Conservation (phyloP, 2,888 invertebrate species). For the Fragum sueziense region DNA sequence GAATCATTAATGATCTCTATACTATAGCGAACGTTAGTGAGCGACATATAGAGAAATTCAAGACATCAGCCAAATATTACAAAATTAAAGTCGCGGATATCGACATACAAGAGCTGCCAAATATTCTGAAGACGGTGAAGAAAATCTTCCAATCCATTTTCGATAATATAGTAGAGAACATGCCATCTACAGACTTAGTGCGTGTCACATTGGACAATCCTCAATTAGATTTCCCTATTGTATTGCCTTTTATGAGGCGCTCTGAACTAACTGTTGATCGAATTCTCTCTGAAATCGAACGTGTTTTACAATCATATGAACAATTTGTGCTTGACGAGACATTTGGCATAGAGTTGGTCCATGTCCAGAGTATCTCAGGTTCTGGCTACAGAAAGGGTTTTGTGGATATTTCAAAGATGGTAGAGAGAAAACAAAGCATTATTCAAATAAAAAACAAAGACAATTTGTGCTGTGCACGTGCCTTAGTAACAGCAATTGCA, state of each 20-base stretch:
- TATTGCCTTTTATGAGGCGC: slow-evolving; percentile 38
- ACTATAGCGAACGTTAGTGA: slow-evolving; percentile 21
- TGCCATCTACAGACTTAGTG: slow-evolving; percentile 43
- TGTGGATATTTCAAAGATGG: slow-evolving; percentile 32
- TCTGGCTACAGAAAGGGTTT: slow-evolving; percentile 13
- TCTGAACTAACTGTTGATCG: slow-evolving; percentile 37
- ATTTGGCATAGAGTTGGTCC: slow-evolving; percentile 42
- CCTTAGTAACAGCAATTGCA: slow-evolving; percentile 55
- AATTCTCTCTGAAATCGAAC: slow-evolving; percentile 47
- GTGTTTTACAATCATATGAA: slow-evolving; percentile 50
- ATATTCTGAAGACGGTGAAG: slow-evolving; percentile 37
- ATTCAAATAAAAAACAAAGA: slow-evolving; percentile 51
- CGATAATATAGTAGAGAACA: slow-evolving; percentile 16
- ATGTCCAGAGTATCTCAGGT: slow-evolving; percentile 14
- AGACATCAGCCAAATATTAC: slow-evolving; percentile 27
- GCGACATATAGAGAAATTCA: slow-evolving; percentile 35
- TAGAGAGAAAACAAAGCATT: slow-evolving; percentile 51
- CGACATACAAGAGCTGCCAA: slow-evolving; percentile 24
- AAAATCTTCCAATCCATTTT: slow-evolving; percentile 31
- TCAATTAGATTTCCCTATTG: slow-evolving; percentile 45
- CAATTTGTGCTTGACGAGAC: too few relatives aligned
- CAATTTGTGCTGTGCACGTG: slow-evolving; percentile 53
- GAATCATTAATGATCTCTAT: slow-evolving; percentile 25
- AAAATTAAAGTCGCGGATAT: slow-evolving; percentile 26
- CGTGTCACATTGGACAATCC: slow-evolving; percentile 51